Evolutionary conservation across 2,888 invertebrate species (phyloP), one percentile per base, ranked within the genome.

Genomic region (Lucinisca nassula): DNA sequence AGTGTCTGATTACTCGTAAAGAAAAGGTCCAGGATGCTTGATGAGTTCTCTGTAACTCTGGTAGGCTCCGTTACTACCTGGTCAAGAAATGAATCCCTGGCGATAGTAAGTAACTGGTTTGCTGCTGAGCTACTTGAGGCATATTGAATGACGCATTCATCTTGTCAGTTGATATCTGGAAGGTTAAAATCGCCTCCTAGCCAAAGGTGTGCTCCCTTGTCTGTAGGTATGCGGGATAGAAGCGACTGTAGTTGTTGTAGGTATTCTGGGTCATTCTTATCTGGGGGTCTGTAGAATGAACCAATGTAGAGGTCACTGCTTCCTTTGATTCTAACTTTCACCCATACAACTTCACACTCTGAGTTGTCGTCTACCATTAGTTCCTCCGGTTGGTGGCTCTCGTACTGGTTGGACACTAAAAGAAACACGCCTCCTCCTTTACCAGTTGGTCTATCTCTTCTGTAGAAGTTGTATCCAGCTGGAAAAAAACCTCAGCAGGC

Each of bases 151-250:
- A 79, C 79, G 45, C 79, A n/a, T 24, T 74, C 55, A 24, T 74
- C 74, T 24, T 61, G 38, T 79, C 79, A 84, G 79, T 84, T 49
- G 38, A 84, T 84, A 30, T 79, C 79, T 37, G 58, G 61, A 17
- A 84, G 58, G 32, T 84, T 84, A 49, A 79, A 84, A 45, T 84
- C 73, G 1, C 85, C 84, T 6, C 84, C 75, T 6, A 84, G 17
- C 84, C 79, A 79, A 14, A 84, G 45, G 49, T 84, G 79, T 4
- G 79, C 84, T n/a, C 75, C 24, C 30, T 45, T 17, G 55, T 79
- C 8, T 45, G 79, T 49, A 55, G 73, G 12, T 75, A 84, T 4
- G 21, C 17, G 55, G 55, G n/a, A 4, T 32, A 82, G 6, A 14
- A 6, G 14, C 8, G 55, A 55, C 14, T 67, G 32, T 35, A 67